phyloP scores from a whole-genome alignment of 2,113 vertebrate species.

The Myodes glareolus region DNA sequence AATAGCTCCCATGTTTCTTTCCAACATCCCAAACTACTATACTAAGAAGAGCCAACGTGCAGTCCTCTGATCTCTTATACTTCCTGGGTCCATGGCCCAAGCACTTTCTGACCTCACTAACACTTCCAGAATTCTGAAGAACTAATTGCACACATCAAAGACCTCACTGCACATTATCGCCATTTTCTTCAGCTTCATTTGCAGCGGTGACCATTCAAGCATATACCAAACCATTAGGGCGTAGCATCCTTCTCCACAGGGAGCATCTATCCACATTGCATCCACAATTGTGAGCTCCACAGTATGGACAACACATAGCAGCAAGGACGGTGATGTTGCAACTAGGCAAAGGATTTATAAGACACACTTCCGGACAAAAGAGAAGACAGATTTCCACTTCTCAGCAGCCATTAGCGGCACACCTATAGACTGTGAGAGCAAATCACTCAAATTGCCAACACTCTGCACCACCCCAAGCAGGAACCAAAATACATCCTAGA shows the following conservation, averaged over 20 bases:
- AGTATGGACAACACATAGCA: conserved; percentile 28
- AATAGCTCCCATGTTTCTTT: conserved; percentile 26
- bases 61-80: background rate
- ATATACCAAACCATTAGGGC: conserved; percentile 8
- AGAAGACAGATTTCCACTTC: background rate
- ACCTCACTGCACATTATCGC: background rate
- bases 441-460: conserved; percentile 42
- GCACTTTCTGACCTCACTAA: background rate
- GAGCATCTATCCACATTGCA: conserved; percentile 47
- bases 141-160: conserved; percentile 23
- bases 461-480: background rate
- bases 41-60: background rate
- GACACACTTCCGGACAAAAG: conserved; percentile 43
- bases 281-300: conserved; percentile 32
- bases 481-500: conserved; percentile 7
- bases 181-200: conserved; percentile 7
- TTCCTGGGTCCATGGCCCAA: background rate
- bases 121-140: conserved; percentile 36
- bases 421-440: conserved; percentile 11
- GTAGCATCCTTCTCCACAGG: conserved; percentile 37
- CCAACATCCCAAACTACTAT: conserved; percentile 4
- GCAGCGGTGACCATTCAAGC: conserved; percentile 35
- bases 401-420: conserved; percentile 16
- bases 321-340: background rate
- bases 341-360: conserved; percentile 31